A percentile compares a stretch with the other conserved stretches of the same genome.
These are phyloP conservation scores for Drosophila anomalata DNA, from an alignment of 2,888 invertebrate species.

Conservation along the genomic window DNA sequence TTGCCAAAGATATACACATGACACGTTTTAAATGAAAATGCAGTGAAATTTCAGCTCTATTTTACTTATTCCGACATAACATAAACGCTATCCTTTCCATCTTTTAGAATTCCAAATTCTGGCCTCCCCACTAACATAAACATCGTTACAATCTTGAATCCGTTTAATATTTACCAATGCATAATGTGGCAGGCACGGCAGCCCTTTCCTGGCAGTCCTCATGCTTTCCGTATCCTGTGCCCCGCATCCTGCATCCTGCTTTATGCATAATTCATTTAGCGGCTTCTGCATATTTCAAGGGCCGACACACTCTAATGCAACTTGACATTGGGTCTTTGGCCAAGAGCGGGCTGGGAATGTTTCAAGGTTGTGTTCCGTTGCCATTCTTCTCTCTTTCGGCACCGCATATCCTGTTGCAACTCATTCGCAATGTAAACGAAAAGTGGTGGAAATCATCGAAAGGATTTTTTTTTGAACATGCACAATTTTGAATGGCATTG, in stretches of 20 bases:
- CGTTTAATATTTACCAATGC: conserved; percentile 26
- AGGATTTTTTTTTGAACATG: conserved; percentile 3
- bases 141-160: conserved; percentile 11
- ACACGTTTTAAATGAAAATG: neutral
- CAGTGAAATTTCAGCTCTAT: neutral
- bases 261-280: conserved; percentile 68
- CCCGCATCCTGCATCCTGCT: conserved; percentile 10
- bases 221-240: conserved; percentile 2
- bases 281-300: conserved; percentile 54
- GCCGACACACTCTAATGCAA: conserved; percentile 54
- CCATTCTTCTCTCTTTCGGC: conserved; percentile 15
- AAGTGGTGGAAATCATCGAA: conserved; percentile 22
- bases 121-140: neutral
- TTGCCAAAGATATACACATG: neutral
- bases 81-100: neutral
- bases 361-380: conserved; percentile 12
- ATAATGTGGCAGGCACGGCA: conserved; percentile 21
- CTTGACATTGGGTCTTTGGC: conserved; percentile 66
- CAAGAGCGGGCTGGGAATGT: conserved; percentile 14
- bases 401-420: conserved; percentile 48
- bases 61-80: neutral
- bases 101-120: neutral
- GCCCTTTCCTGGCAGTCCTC: no score
- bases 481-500: conserved; percentile 38
- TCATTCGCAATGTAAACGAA: conserved; percentile 27